Evolutionary conservation across 2,797 vertebrate species (phyloP).

Genomic region (Emys orbicularis): DNA sequence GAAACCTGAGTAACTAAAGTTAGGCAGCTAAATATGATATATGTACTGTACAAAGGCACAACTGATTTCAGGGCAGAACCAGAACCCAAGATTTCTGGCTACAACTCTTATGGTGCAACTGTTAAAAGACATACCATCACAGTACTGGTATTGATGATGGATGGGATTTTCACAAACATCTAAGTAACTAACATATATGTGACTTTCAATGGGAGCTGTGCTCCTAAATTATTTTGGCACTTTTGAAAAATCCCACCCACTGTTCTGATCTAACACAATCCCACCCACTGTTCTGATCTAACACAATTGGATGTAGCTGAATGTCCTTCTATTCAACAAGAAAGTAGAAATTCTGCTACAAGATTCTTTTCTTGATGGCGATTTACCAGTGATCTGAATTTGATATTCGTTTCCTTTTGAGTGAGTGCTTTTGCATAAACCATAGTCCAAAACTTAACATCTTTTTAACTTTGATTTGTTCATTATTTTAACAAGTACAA

Average conservation of each 20-base stretch:
- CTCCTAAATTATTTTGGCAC: not conserved
- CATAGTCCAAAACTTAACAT: not conserved
- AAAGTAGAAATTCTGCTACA: not conserved
- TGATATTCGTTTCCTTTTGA: not conserved
- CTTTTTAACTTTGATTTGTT: not conserved
- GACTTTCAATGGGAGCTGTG: not conserved
- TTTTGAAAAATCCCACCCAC: not conserved
- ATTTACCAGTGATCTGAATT: not conserved
- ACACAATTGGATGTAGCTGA: not conserved
- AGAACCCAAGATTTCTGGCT: not conserved
- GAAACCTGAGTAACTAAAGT: not conserved
- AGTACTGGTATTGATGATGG: not conserved
- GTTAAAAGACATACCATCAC: not conserved
- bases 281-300: not conserved
- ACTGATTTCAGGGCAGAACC: not conserved
- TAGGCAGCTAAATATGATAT: constrained; percentile 13
- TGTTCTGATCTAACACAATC: not conserved
- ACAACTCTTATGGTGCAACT: not conserved
- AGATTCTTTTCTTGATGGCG: not conserved
- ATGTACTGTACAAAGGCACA: not conserved
- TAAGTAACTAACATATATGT: not conserved
- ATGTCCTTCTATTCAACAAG: not conserved
- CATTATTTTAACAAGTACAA: constrained; percentile 8
- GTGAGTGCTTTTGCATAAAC: not conserved
- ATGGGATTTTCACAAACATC: not conserved